phyloP scores from a whole-genome alignment of 2,797 vertebrate genomes.

The Knipowitschia caucasica region DNA sequence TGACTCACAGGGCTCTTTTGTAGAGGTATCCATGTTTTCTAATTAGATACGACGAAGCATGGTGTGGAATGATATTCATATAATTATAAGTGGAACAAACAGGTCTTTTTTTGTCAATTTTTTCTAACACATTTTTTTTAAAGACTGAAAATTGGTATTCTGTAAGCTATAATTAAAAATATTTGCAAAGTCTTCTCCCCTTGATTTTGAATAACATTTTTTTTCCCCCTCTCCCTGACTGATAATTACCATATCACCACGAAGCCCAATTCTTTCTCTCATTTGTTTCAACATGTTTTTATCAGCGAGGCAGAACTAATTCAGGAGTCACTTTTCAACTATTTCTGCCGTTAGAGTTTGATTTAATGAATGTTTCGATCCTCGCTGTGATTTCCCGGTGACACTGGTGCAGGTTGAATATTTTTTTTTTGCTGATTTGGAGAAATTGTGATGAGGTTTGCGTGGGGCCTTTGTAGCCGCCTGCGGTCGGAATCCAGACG shows the following conservation, averaged over 20 bases:
- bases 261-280: not conserved
- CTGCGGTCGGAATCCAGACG: not conserved
- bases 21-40: too few relatives aligned
- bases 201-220: too few relatives aligned
- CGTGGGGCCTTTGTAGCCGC: not conserved
- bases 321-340: not conserved
- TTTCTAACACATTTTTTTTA: too few relatives aligned
- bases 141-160: too few relatives aligned
- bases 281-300: not conserved
- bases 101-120: too few relatives aligned
- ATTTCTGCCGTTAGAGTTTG: not conserved
- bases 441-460: not conserved
- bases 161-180: too few relatives aligned
- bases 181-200: too few relatives aligned
- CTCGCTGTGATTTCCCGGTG: not conserved
- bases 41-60: too few relatives aligned
- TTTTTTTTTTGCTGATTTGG: slow-evolving; percentile 2
- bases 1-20: too few relatives aligned
- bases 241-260: not conserved
- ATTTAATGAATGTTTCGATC: not conserved
- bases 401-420: slow-evolving; percentile 3
- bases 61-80: too few relatives aligned
- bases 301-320: not conserved
- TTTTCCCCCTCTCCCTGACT: too few relatives aligned
- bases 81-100: too few relatives aligned